These are phyloP conservation scores for Plebejus anna DNA, from an alignment of 2,888 invertebrate species.

Conservation along the genomic window DNA sequence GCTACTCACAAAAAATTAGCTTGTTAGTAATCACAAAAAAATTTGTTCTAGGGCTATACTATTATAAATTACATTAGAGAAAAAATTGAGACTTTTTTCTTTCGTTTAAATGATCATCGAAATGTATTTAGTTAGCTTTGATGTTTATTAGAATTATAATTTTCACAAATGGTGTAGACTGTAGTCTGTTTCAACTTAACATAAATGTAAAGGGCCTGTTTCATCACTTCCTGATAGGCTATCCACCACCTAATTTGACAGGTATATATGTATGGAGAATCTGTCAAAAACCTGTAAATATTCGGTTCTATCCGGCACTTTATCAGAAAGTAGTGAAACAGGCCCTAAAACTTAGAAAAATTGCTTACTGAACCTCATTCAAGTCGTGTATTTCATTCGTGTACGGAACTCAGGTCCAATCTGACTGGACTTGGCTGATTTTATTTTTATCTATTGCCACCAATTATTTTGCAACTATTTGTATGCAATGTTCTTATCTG, in stretches of 20 bases:
- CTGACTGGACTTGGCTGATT: not conserved
- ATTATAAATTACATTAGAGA: too few relatives aligned
- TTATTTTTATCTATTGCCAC: not conserved
- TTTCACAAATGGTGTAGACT: too few relatives aligned
- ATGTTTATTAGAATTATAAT: not conserved
- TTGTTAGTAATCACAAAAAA: too few relatives aligned
- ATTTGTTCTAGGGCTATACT: too few relatives aligned
- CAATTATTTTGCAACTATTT: not conserved
- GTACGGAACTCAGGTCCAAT: not conserved
- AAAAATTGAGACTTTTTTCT: not conserved
- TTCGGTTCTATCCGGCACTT: too few relatives aligned
- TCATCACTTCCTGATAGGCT: too few relatives aligned
- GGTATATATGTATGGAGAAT: too few relatives aligned
- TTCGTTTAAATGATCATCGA: not conserved
- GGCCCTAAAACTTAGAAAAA: not conserved
- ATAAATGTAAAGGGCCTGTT: not conserved
- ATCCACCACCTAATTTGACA: too few relatives aligned
- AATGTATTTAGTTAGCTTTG: not conserved
- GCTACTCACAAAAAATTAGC: too few relatives aligned
- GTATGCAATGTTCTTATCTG: not conserved
- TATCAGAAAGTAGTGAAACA: too few relatives aligned
- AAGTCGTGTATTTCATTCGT: not conserved
- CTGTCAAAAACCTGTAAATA: too few relatives aligned
- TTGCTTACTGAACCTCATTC: too few relatives aligned
- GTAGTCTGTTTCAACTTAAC: not conserved